These are phyloP conservation scores for Luehdorfia chinensis DNA, from an alignment of 1,140 invertebrate genomes.

Conservation along the genomic window DNA sequence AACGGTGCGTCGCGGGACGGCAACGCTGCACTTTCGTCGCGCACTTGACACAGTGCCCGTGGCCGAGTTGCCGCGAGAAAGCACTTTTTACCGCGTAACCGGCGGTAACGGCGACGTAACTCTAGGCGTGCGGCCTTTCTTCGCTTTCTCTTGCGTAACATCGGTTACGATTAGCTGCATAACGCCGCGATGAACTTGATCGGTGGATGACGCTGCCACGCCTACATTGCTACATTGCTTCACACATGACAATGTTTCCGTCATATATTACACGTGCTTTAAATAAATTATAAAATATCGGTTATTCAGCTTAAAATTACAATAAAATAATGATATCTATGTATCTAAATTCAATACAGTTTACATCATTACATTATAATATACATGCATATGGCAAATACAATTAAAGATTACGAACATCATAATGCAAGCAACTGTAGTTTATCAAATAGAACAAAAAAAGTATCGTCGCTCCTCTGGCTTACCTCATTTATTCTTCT, in stretches of 20 bases:
- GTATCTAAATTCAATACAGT: no score
- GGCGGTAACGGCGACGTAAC: constrained; percentile 63
- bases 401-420: no score
- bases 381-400: no score
- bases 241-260: not conserved
- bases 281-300: not conserved
- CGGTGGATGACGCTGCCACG: constrained; percentile 36
- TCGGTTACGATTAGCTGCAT: constrained; percentile 60
- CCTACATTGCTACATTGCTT: no score
- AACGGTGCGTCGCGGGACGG: constrained; percentile 59
- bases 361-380: no score
- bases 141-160: constrained; percentile 73
- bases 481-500: constrained; percentile 24
- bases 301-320: no score
- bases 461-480: constrained; percentile 24
- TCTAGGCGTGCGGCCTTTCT: constrained; percentile 62
- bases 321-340: no score
- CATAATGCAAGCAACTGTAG: no score
- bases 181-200: constrained; percentile 57
- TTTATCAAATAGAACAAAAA: constrained; percentile 15
- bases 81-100: constrained; percentile 71
- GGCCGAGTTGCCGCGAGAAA: constrained; percentile 73
- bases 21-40: constrained; percentile 70
- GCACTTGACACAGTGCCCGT: constrained; percentile 75
- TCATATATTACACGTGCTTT: not conserved